phyloP scores from a whole-genome alignment of 2,888 invertebrate species.

The Pseudococcus viburni region DNA sequence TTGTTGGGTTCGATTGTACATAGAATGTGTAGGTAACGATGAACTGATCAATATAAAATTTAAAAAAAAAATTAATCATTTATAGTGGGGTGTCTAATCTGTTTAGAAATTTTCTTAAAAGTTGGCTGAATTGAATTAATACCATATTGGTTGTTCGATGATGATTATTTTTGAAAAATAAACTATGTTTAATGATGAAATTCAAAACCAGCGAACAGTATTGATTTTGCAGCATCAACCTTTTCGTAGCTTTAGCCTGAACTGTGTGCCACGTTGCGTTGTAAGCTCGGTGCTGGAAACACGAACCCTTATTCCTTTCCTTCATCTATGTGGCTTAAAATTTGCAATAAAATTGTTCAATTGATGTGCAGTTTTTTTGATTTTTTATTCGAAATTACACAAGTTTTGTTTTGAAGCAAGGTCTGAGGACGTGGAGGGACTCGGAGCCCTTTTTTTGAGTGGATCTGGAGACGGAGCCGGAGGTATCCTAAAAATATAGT shows the following conservation, averaged over 20 bases:
- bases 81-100: too few species aligned
- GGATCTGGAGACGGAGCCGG: too few species aligned
- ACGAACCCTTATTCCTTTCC: background rate
- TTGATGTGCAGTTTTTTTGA: background rate
- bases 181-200: background rate
- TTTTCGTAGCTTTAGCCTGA: background rate
- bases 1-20: background rate
- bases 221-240: conserved; percentile 15
- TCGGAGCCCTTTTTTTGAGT: too few species aligned
- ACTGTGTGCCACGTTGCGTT: background rate
- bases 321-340: background rate
- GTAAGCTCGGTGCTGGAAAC: background rate
- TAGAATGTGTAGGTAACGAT: too few species aligned
- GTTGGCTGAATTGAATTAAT: too few species aligned
- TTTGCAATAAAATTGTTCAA: background rate
- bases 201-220: conserved; percentile 2
- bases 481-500: too few species aligned
- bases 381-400: too few species aligned
- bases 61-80: too few species aligned
- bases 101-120: too few species aligned
- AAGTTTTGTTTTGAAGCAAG: too few species aligned
- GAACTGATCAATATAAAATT: too few species aligned
- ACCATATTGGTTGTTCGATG: background rate
- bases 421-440: too few species aligned
- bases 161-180: background rate